Percentiles rank a stretch among this genome's conserved stretches.
phyloP scores from a whole-genome alignment of 2,888 invertebrate species.

The Phasia obesa region DNA sequence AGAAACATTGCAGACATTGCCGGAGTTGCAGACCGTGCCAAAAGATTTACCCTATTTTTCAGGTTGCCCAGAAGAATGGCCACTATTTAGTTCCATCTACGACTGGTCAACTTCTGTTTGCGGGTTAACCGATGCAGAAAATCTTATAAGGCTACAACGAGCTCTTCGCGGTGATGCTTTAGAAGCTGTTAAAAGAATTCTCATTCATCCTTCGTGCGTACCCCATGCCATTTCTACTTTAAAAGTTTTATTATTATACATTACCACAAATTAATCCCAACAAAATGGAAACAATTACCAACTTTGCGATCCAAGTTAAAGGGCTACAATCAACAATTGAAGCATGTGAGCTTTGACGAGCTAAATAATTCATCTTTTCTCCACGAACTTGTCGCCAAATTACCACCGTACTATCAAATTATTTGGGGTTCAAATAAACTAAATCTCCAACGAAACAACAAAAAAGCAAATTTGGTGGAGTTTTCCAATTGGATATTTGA shows the following conservation, averaged over 20 bases:
- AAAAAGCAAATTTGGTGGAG: slow-evolving; percentile 48
- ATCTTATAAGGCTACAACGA: slow-evolving; percentile 44
- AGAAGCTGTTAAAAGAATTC: slow-evolving; percentile 25
- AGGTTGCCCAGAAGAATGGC: slow-evolving; percentile 32
- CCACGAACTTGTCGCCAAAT: slow-evolving; percentile 61
- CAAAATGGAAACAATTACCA: slow-evolving; percentile 60
- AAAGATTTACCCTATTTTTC: slow-evolving; percentile 19
- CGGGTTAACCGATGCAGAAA: too few species aligned
- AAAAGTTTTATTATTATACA: slow-evolving; percentile 12
- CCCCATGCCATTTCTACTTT: slow-evolving; percentile 54
- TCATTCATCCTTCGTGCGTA: too few species aligned
- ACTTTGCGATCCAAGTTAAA: too few species aligned
- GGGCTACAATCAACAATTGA: slow-evolving; percentile 43
- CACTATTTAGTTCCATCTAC: slow-evolving; percentile 28
- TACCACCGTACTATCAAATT: too few species aligned
- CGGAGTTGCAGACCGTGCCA: slow-evolving; percentile 26
- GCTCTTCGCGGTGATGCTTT: slow-evolving; percentile 37
- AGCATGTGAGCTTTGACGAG: slow-evolving; percentile 52
- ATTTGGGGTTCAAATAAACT: slow-evolving; percentile 58
- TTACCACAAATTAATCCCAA: slow-evolving; percentile 54
- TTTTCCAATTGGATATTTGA: too few species aligned
- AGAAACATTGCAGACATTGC: slow-evolving; percentile 3
- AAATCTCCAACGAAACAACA: slow-evolving; percentile 42
- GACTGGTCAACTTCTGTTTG: slow-evolving; percentile 62
- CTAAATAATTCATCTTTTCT: slow-evolving; percentile 65